Evolutionary conservation across 2,113 vertebrate genomes (phyloP), one percentile per base, ranked within the genome.

Genomic region (Sander vitreus): DNA sequence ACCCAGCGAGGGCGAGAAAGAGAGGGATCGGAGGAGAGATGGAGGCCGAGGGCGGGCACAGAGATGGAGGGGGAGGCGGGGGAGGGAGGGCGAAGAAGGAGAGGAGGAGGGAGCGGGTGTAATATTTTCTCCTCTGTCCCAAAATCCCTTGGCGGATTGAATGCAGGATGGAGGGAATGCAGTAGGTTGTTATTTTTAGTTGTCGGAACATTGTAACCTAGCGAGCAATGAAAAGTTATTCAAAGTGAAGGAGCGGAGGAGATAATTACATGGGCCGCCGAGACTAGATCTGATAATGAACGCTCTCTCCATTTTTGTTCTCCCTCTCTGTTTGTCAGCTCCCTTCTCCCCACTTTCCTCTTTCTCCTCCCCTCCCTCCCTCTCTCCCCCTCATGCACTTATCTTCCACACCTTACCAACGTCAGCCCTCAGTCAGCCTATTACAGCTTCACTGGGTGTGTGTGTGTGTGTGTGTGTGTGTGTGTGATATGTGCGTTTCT

Each of bases 1-100:
- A 75, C 60, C 66, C 78, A 0, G 57, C 48, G 75, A 90, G 92
- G 90, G 91, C 27, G 78, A 93, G 78, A 85, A 93, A 92, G 92
- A 93, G 91, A 87, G 83, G 89, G 85, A 90, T 84, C 0, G 63
- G 81, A 85, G 80, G 88, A 79, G 88, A 85, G 81, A 76, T 21
- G 23, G 82, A 85, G 75, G 84, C 63, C 2, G 75, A 83, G 67
- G 85, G 80, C 5, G 70, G 72, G 64, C 71, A 62, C 16, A 78
- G 84, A 76, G 73, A 63, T 25, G 78, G 60, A 77, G 65, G 36
- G 8, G 76, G 36, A 62, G 57, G 81, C 23, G 53, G 70, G 64
- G 81, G 83, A 66, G 82, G 51, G 63, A 91, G 83, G 81, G 75
- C 48, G 7, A 91, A 81, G 68, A 91, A 92, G 73, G 86, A 89